Base-by-base conservation (phyloP, 2,113 vertebrate species). In the Ammodytes dubius region DNA sequence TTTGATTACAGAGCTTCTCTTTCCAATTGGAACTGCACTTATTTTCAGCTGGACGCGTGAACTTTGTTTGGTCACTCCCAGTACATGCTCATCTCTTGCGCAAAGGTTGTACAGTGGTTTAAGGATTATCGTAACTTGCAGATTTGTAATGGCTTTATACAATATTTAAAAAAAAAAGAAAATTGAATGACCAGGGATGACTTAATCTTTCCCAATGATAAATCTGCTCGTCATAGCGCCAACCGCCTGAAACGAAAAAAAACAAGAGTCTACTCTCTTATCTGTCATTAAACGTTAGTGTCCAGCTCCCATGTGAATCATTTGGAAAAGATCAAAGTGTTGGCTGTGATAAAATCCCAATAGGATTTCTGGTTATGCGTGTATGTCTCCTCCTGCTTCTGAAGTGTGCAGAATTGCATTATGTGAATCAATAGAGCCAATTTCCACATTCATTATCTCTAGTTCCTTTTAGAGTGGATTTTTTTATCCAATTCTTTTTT, bases 361-460 rank as follows among this genome's bases (percentile, higher is more conserved):
- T 65, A 61, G 78, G 58, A n/a, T 79, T 45, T 59, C 57, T 60
- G 58, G 19, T 47, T 66, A 39, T 63, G 35, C 9, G 3, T 52
- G 70, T 8, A 17, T 13, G 19, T 27, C 27, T 27, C 71, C 40
- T 85, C 37, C 70, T 53, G 58, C 72, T 37, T 67, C 79, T 59
- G 47, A 76, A 75, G 75, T 76, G 70, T 76, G 69, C 50, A 72
- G 57, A 83, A 82, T 70, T 81, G 14, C 19, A 76, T 81, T 86
- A 84, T 78, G 68, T 42, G 79, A 84, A 77, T 87, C 88, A 75
- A 77, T 86, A 88, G 83, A 85, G 71, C 40, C 45, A 15, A 58
- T 73, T 54, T 69, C 70, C 70, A 65, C 66, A 69, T 72, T 12
- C 6, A 49, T 56, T 64, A 35, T 63, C 68, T 73, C 61, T 1